Conservation (phyloP, 2,888 invertebrate species). For the Girardia tigrina region DNA sequence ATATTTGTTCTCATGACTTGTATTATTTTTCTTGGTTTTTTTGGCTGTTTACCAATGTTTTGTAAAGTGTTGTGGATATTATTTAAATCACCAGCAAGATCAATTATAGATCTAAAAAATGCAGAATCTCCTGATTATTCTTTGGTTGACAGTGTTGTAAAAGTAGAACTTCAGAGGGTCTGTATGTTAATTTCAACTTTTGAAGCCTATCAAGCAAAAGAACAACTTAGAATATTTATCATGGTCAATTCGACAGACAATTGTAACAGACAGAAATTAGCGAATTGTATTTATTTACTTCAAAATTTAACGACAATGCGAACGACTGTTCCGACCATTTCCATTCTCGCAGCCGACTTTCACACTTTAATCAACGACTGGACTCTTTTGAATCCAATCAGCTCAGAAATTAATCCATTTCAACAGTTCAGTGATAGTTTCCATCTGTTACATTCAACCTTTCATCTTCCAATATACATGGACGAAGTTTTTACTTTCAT, state of each 20-base stretch:
- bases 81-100: not conserved
- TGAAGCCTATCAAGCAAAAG: not conserved
- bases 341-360: slow-evolving; percentile 6
- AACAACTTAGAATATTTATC: not conserved
- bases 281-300: slow-evolving; percentile 6
- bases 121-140: not conserved
- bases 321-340: not conserved
- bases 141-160: not conserved
- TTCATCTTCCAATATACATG: slow-evolving; percentile 27
- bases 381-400: not conserved
- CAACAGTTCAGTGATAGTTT: slow-evolving; percentile 26
- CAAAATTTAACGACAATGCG: not conserved
- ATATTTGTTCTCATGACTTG: not conserved
- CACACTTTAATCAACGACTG: not conserved
- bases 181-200: slow-evolving; percentile 10
- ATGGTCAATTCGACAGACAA: slow-evolving; percentile 16
- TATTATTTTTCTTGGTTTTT: not conserved
- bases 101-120: not conserved
- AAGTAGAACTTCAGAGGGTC: not conserved
- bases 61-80: not conserved
- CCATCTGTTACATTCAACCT: slow-evolving; percentile 24
- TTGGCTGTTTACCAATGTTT: slow-evolving; percentile 16
- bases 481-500: slow-evolving; percentile 15
- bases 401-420: not conserved
- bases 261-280: slow-evolving; percentile 3